Base-by-base conservation (phyloP, 2,797 vertebrate species). In the Aplochiton taeniatus region DNA sequence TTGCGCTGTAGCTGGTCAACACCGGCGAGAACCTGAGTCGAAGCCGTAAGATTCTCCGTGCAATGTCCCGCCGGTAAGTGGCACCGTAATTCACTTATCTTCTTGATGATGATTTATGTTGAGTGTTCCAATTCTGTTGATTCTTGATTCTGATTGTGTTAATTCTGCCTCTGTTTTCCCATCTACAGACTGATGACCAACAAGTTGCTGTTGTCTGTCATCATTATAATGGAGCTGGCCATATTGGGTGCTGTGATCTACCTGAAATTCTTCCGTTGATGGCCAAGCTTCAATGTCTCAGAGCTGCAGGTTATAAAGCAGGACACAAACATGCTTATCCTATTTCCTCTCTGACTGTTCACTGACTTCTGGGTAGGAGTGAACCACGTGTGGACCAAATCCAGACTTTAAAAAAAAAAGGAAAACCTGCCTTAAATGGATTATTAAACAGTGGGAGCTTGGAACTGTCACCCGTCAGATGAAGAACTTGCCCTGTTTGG, bases 1-100 rank as follows among this genome's bases (percentile, higher is more conserved):
- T 74, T 64, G 77, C 58, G 77, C 81, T 64, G 62, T 69, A 99
- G 98, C 55, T 99, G 89, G 92, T 94, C 66, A 92, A 95, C 58
- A 98, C 97, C 9, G 94, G 90, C 67, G 97, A 98, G 82, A 98
- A 99, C 83, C 91, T 99, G 69, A 96, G 95, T 83, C 94, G 89
- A 82, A 98, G 94, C 70, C 92, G 94, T 50, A 99, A 96, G 84
- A 92, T 99, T 69, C 91, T 98, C 0, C 95, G 95, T 7, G 85
- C 95, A 0, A 98, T 98, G 94, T 95, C 97, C 11, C 91, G 96
- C 45, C 92, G 94, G 97, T 99, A 83, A 94, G 87, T 48, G 16
- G 0, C 18, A 0, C 8, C 4, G 4, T 8, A 19, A 10, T 48
- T 4, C 7, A 1, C 0, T 11, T 60, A 1, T 43, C 43, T 17